Evolutionary conservation across 2,797 vertebrate genomes (phyloP).

Genomic region (Gypaetus barbatus): DNA sequence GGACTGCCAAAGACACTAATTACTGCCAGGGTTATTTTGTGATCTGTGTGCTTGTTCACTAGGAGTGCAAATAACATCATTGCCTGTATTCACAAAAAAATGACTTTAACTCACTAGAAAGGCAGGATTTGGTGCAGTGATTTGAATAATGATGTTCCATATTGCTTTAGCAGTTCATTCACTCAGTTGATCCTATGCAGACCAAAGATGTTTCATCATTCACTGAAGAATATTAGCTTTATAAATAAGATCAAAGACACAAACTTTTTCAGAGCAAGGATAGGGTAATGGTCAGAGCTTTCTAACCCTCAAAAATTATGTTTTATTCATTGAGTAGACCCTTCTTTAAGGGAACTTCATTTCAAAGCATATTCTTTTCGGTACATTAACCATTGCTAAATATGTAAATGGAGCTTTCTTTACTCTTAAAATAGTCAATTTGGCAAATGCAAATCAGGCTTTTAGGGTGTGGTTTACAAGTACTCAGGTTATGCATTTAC

Average conservation of each 20-base stretch:
- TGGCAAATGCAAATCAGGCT: neutral
- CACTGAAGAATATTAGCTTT: neutral
- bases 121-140: neutral
- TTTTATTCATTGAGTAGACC: neutral
- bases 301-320: neutral
- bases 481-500: neutral
- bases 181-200: neutral
- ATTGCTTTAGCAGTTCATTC: neutral
- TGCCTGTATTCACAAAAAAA: neutral
- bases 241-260: neutral
- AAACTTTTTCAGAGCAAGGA: neutral
- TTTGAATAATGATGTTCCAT: neutral
- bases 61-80: neutral
- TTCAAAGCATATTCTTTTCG: neutral
- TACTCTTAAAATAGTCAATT: neutral
- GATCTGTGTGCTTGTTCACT: neutral
- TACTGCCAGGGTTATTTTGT: neutral
- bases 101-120: neutral
- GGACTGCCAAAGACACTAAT: neutral
- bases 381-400: neutral
- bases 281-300: neutral
- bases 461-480: neutral
- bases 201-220: neutral
- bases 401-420: neutral
- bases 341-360: neutral